These are phyloP conservation scores for Mactromeris polynyma DNA, from an alignment of 2,888 invertebrate species.

Conservation along the genomic window DNA sequence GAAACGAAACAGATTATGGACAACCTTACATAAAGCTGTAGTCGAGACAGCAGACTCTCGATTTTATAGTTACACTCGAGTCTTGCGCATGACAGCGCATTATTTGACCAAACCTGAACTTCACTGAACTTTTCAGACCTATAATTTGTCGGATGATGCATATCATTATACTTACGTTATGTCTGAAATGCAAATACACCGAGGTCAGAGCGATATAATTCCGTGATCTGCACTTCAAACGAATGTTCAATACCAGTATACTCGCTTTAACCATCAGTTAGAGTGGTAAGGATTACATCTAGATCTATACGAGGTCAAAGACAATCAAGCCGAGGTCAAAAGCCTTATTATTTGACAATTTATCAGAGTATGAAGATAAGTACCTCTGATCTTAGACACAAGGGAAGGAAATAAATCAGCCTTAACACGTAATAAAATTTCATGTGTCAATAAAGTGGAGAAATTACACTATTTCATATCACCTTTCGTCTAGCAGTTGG, in stretches of 20 bases:
- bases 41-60: neutral
- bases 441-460: constrained; percentile 35
- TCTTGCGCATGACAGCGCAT: constrained; percentile 44
- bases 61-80: neutral
- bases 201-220: constrained; percentile 31
- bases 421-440: constrained; percentile 43
- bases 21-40: neutral
- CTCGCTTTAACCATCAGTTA: neutral
- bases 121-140: constrained; percentile 45
- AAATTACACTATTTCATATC: constrained; percentile 30
- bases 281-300: neutral
- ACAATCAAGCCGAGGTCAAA: constrained; percentile 35
- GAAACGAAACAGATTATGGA: neutral
- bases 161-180: constrained; percentile 40
- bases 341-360: constrained; percentile 48
- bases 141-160: constrained; percentile 43
- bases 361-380: constrained; percentile 43
- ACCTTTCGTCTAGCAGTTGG: constrained; percentile 28
- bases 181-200: neutral
- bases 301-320: constrained; percentile 26
- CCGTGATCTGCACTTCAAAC: constrained; percentile 21
- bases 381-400: constrained; percentile 29
- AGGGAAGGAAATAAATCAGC: constrained; percentile 30
- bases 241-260: neutral
- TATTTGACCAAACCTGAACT: constrained; percentile 52